A percentile compares a stretch with the other conserved stretches of the same genome.
Evolutionary conservation across 1,140 invertebrate genomes (phyloP).

Genomic region (Euura saliciscinereae): DNA sequence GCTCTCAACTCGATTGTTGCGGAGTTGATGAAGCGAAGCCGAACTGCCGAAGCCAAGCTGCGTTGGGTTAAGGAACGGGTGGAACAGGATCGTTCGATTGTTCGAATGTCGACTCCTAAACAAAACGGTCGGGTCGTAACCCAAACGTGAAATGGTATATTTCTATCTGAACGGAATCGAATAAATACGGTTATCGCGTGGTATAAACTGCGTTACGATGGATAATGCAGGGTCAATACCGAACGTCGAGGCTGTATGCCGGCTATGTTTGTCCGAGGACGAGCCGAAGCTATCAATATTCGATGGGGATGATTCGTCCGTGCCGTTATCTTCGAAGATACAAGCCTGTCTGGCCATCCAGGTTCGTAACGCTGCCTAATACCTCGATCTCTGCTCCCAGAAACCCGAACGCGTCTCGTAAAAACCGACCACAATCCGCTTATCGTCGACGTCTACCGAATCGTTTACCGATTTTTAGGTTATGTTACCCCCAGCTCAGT

Average conservation of each 20-base stretch:
- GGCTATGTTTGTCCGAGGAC: conserved; percentile 66
- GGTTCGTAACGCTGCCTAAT: conserved; percentile 60
- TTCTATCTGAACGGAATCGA: conserved; percentile 14
- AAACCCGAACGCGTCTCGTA: too few relatives aligned
- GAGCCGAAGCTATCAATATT: conserved; percentile 58
- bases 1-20: too few relatives aligned
- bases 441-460: too few relatives aligned
- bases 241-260: conserved; percentile 60
- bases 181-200: conserved; percentile 10
- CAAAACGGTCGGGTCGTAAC: conserved; percentile 46
- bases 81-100: conserved; percentile 29
- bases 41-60: too few relatives aligned
- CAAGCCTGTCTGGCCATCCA: conserved; percentile 66
- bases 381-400: too few relatives aligned
- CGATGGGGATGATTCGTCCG: conserved; percentile 49
- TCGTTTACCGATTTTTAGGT: too few relatives aligned
- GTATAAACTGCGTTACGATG: conserved; percentile 42
- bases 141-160: conserved; percentile 18
- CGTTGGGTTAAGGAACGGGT: not conserved
- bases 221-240: conserved; percentile 45
- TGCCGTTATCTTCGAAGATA: conserved; percentile 64
- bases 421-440: too few relatives aligned
- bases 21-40: too few relatives aligned
- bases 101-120: conserved; percentile 41
- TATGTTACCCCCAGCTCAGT: too few relatives aligned